A percentile compares a stretch with the other conserved stretches of the same genome.
Evolutionary conservation across 2,888 invertebrate species (phyloP).

Genomic region (Chrysotoxum bicinctum): DNA sequence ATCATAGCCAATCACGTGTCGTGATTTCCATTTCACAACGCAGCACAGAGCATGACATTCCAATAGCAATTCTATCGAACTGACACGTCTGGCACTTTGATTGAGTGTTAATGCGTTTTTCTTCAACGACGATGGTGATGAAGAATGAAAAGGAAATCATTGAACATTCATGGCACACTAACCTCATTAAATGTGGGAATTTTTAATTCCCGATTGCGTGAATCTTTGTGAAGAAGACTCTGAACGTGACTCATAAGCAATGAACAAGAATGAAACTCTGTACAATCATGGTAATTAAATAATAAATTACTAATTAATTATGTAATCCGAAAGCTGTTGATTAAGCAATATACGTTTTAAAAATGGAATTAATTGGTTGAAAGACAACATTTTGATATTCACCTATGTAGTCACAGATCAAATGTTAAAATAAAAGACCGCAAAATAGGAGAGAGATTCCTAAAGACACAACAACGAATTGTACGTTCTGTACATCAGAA

Average conservation of each 20-base stretch:
- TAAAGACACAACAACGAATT: too few relatives aligned
- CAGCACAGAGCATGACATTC: slow-evolving; percentile 59
- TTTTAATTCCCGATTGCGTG: slow-evolving; percentile 52
- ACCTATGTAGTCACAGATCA: too few relatives aligned
- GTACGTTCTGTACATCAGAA: too few relatives aligned
- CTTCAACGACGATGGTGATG: slow-evolving; percentile 1
- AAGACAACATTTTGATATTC: too few relatives aligned
- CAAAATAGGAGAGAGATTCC: too few relatives aligned
- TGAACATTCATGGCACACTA: slow-evolving; percentile 64
- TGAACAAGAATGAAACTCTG: neutral
- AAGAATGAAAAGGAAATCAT: slow-evolving; percentile 38
- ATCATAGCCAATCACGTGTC: slow-evolving; percentile 62
- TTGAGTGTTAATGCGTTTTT: slow-evolving; percentile 70
- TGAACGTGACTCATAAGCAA: neutral
- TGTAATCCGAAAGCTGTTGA: too few relatives aligned
- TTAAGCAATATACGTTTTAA: too few relatives aligned
- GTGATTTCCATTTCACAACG: slow-evolving; percentile 61
- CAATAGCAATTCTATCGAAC: slow-evolving; percentile 53
- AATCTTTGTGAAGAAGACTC: neutral
- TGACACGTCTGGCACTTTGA: slow-evolving; percentile 69
- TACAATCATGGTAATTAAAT: neutral
- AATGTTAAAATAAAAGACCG: too few relatives aligned
- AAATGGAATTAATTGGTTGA: too few relatives aligned
- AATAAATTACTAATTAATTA: neutral
- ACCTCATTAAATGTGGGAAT: slow-evolving; percentile 63